Base-by-base conservation (phyloP, 2,888 invertebrate genomes). In the Ceriagrion tenellum region DNA sequence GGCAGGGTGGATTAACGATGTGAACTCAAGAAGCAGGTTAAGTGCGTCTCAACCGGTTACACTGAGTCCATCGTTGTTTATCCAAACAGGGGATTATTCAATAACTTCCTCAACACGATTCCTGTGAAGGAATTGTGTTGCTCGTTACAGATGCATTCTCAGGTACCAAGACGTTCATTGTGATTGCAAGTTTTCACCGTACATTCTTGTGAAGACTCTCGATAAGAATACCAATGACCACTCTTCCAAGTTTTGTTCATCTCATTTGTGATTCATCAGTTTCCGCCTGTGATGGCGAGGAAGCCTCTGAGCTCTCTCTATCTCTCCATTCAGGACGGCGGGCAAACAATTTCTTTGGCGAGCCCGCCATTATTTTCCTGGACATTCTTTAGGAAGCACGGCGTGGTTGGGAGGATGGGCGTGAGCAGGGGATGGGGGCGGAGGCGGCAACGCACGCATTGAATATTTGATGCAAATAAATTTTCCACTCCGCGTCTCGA, bases 401-500 rank as follows among this genome's bases (percentile, higher is more conserved):
- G 26, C 35, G 35, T 12, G 0, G 6, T 59, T 59, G 55, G 26
- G 20, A 55, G 69, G 16, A 30, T 16, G 35, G 13, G 16, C 30
- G 35, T 81, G 35, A 30, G 35, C 12, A 13, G 18, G 2, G n/a
- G 35, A 13, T 12, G 3, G 35, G 59, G 59, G 59, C 81, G 81
- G 35, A 13, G 81, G 81, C 30, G 47, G 47, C 47, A 47, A 47
- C 47, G 30, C 81, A 35, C 81, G 81, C 81, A 81, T 81, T 81
- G 81, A 81, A 81, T 81, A 81, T 81, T 81, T 81, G 81, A 81
- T 35, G 81, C 35, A 81, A 35, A 81, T 81, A 81, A 35, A 30
- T 81, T 81, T 81, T 81, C 81, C 81, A 35, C 35, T 35, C 35
- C 30, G 81, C 81, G 30, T 81, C 81, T 35, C 81, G 35, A 81